phyloP scores from a whole-genome alignment of 23 tunicate genomes.

The Ciona savignyi region DNA sequence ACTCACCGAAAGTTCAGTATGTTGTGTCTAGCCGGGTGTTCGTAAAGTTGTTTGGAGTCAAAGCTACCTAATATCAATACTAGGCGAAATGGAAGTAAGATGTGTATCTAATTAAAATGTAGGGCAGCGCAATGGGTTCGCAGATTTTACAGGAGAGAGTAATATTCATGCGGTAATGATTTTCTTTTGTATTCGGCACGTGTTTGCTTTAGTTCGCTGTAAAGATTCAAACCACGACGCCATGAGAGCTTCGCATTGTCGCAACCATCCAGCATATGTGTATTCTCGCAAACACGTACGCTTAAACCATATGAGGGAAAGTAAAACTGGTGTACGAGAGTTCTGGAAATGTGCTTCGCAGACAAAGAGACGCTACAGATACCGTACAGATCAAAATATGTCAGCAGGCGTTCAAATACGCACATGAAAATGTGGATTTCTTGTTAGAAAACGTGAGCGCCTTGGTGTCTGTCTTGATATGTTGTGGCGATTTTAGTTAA shows the following conservation, averaged over 20 bases:
- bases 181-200: neutral
- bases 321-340: neutral
- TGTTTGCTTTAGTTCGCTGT: constrained; percentile 7
- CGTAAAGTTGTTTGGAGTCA: too few species aligned
- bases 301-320: neutral
- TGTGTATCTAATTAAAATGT: too few species aligned
- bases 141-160: too few species aligned
- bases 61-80: too few species aligned
- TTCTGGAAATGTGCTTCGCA: neutral
- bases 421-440: neutral
- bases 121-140: too few species aligned
- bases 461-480: too few species aligned
- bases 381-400: neutral
- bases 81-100: too few species aligned
- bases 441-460: too few species aligned
- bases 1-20: too few species aligned
- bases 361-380: neutral
- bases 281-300: neutral
- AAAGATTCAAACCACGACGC: neutral
- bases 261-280: neutral
- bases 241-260: neutral
- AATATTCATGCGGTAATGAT: neutral
- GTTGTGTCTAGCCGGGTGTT: too few species aligned
- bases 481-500: too few species aligned
- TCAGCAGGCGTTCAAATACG: neutral